Base-by-base conservation (phyloP, 2,797 vertebrate species). In the Rhyacichthys aspro region DNA sequence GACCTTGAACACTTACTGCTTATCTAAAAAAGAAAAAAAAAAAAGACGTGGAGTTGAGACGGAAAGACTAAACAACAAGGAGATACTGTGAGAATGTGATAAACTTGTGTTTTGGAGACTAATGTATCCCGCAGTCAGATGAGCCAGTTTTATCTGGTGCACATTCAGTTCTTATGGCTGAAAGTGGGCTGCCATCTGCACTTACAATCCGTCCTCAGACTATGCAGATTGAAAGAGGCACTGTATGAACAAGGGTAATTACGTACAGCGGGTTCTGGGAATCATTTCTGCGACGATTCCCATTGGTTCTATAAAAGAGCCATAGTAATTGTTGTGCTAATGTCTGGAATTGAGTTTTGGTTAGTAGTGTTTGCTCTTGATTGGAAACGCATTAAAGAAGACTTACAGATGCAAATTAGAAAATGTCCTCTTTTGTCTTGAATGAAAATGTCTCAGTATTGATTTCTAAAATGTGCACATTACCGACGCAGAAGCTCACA, bases 91-190 rank as follows among this genome's bases (percentile, higher is more conserved):
- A 49, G 70, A 84, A 79, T 74, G 69, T 74, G 74, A 77, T 79
- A 43, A 70, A 78, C 38, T 47, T 64, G 45, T 58, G 55, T 76
- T 74, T 76, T 68, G 63, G 45, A 46, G 34, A 70, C 56, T 57
- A 59, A 43, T 43, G 23, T 52, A 65, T 71, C 65, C 33, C 65
- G 53, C 70, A 76, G 79, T 81, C 79, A 77, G 67, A 83, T 78
- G 83, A 84, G 70, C 49, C 11, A 0, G 43, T 58, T 19, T 68
- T 86, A 79, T 81, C 43, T 11, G 16, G 57, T 23, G 28, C 64
- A 67, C 72, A 75, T 74, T 84, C 67, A 53, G 63, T 83, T 82
- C 76, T 70, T 75, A 75, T 78, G 70, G 62, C 63, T 60, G 60
- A 77, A 59, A 75, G 55, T 56, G 39, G 62, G 64, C 74, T 63